Evolutionary conservation across 2,113 vertebrate genomes (phyloP).

Genomic region (Erythrolamprus reginae): DNA sequence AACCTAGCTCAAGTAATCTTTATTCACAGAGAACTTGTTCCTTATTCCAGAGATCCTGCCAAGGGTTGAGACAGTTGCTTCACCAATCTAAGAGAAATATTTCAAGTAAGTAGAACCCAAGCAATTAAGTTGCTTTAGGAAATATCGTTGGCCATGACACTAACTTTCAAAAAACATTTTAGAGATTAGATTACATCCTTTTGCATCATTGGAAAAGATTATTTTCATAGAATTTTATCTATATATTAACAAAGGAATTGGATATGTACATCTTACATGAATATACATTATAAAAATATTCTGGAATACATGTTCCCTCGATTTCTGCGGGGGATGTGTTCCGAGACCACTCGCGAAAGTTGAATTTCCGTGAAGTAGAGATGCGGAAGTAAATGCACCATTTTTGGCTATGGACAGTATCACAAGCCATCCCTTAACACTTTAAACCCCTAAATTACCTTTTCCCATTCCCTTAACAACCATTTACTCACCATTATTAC

Average conservation of each 20-base stretch:
- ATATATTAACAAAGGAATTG: not conserved
- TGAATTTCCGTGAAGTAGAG: no score
- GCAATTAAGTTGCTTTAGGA: slow-evolving; percentile 10
- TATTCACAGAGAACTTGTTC: slow-evolving; percentile 36
- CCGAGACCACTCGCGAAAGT: no score
- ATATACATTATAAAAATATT: not conserved
- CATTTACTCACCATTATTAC: no score
- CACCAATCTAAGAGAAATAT: slow-evolving; percentile 40
- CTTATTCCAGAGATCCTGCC: slow-evolving; percentile 48
- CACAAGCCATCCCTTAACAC: no score
- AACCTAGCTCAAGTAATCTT: slow-evolving; percentile 19
- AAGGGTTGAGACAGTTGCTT: slow-evolving; percentile 36
- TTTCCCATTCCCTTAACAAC: no score
- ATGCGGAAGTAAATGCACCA: no score
- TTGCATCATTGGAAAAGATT: not conserved
- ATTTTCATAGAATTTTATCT: not conserved
- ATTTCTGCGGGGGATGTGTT: no score
- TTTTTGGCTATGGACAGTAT: no score
- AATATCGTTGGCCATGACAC: not conserved
- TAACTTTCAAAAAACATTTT: not conserved
- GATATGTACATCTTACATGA: not conserved
- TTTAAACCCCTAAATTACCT: no score
- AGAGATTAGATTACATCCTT: not conserved
- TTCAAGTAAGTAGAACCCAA: slow-evolving; percentile 35
- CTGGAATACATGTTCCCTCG: no score